These are phyloP conservation scores for Nibea albiflora DNA, from an alignment of 2,113 vertebrate genomes.

Conservation along the genomic window DNA sequence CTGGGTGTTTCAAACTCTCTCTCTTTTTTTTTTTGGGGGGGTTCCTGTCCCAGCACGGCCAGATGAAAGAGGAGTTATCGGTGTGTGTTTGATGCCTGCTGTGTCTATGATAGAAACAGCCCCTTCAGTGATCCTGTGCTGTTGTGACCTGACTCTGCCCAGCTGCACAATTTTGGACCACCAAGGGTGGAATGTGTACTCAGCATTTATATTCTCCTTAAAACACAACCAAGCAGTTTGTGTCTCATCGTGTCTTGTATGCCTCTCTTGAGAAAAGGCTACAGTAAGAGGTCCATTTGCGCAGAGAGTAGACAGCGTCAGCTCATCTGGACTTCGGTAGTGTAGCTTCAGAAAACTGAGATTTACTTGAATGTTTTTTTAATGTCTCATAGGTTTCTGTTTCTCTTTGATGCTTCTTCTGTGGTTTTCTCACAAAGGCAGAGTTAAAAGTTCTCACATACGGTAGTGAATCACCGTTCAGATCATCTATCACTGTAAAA, in stretches of 20 bases:
- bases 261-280: conserved; percentile 16
- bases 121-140: conserved; percentile 21
- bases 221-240: not conserved
- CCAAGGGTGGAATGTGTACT: conserved; percentile 29
- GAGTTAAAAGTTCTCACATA: not conserved
- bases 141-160: conserved; percentile 39
- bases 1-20: not conserved
- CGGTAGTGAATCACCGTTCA: not conserved
- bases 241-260: conserved; percentile 5
- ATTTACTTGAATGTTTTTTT: not conserved
- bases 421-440: not conserved
- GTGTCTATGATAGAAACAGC: conserved; percentile 17
- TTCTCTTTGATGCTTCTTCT: not conserved
- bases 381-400: not conserved
- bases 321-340: not conserved
- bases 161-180: conserved; percentile 47
- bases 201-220: conserved; percentile 16
- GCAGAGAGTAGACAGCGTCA: not conserved
- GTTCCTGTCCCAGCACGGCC: not conserved
- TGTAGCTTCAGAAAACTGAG: not conserved
- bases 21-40: not conserved
- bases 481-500: not conserved
- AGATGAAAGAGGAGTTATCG: conserved; percentile 18
- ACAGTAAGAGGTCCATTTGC: not conserved
- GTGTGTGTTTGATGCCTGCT: conserved; percentile 42